Evolutionary conservation across 2,888 invertebrate species (phyloP), one percentile per base, ranked within the genome.

Genomic region (Sericinus montela): DNA sequence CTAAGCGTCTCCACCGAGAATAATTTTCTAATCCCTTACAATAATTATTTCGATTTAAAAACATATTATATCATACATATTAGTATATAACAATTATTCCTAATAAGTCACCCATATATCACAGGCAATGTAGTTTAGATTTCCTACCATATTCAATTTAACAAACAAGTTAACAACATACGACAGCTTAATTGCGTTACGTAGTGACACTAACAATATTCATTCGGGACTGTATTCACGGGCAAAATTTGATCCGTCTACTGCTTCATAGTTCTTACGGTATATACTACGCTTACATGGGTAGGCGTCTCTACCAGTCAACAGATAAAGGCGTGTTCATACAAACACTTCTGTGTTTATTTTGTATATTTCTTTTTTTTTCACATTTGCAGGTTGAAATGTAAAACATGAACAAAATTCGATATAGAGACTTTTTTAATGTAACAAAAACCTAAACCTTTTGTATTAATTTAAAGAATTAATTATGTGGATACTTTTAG

Each of bases 241-340:
- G 32, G 32, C 45, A 6, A 38, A 32, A 45, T 42, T 42, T 34
- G 32, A 38, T 46, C 13, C 25, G 14, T 15, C 38, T 23, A 6
- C 35, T 9, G 34, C 13, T 6, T 6, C 25, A 16, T 42, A 32
- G 44, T 44, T 4, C 36, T 40, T 16, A 30, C 16, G 9, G 41
- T 32, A 35, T 45, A 14, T 19, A 40, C 34, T 25, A 32, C 35
- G 44, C 38, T 42, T 46, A 46, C 45, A n/a, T 23, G 16, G 37
- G 45, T n/a, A 38, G 42, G 46, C 42, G 51, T 42, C 51, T 28
- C 45, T 46, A 28, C 13, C 25, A 37, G 40, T 16, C 35, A 19
- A 37, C 25, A 9, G 23, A 13, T 41, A 41, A 47, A 13, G 41
- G 28, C n/a, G 16, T 13, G 47, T 28, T 15, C 32, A 48, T 25